Conservation (phyloP, 2,888 invertebrate species). For the Mesochorus sp. region DNA sequence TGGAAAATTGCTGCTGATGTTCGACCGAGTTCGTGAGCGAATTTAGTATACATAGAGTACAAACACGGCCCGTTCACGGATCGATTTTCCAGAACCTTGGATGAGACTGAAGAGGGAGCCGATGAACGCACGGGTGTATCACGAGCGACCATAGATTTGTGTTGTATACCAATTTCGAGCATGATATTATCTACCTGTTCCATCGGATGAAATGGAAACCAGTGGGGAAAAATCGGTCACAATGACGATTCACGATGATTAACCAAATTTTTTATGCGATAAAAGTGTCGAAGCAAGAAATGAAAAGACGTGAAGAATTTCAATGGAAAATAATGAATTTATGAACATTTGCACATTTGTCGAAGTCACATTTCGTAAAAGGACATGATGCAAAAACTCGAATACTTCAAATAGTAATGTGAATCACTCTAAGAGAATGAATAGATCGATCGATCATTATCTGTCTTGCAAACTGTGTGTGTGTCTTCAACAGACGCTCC, state of each 20-base stretch:
- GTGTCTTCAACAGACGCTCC: conserved; percentile 8
- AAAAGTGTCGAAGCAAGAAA: too few species aligned
- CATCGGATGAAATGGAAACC: too few species aligned
- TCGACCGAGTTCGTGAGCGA: not conserved
- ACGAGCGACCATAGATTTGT: not conserved
- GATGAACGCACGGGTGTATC: conserved; percentile 3
- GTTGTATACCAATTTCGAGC: not conserved
- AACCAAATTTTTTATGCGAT: too few species aligned
- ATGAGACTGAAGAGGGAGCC: conserved; percentile 36
- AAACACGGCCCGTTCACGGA: conserved; percentile 27
- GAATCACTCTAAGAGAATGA: too few species aligned
- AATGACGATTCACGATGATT: too few species aligned
- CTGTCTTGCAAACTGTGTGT: conserved; percentile 26
- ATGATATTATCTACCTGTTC: not conserved
- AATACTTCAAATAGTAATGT: too few species aligned
- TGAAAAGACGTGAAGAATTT: too few species aligned
- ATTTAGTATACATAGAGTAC: not conserved
- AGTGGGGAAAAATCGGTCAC: too few species aligned
- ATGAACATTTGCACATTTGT: too few species aligned
- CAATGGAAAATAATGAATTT: too few species aligned
- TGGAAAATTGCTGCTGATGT: conserved; percentile 10
- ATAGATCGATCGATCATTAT: conserved; percentile 36
- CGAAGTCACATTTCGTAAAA: too few species aligned
- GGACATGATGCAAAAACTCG: too few species aligned
- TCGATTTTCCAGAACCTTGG: conserved; percentile 45